phyloP scores from a whole-genome alignment of 2,888 invertebrate species.

The Cryptocheilus praepositus region DNA sequence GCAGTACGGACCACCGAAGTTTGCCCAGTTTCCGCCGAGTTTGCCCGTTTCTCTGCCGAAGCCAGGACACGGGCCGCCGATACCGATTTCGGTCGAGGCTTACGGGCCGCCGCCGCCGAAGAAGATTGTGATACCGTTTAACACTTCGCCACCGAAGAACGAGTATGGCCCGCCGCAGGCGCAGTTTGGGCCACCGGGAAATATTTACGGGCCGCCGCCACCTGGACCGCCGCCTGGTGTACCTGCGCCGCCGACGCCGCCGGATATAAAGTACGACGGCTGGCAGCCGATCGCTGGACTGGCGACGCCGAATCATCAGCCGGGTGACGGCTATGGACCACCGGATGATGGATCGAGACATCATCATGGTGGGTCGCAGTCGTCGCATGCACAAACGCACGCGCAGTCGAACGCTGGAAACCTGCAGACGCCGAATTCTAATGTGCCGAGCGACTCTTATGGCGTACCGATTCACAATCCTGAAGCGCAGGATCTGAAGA shows the following conservation, averaged over 20 bases:
- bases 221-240: slow-evolving; percentile 83
- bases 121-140: slow-evolving; percentile 49
- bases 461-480: slow-evolving; percentile 75
- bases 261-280: slow-evolving; percentile 87
- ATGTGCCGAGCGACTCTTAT: slow-evolving; percentile 76
- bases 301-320: slow-evolving; percentile 67
- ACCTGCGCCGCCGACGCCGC: slow-evolving; percentile 85
- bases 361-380: not conserved
- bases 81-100: slow-evolving; percentile 66
- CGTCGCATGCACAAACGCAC: slow-evolving; percentile 9
- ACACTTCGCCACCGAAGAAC: slow-evolving; percentile 53
- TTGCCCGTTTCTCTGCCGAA: slow-evolving; percentile 40
- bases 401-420: slow-evolving; percentile 8
- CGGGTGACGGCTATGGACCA: slow-evolving; percentile 62
- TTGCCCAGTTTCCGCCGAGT: slow-evolving; percentile 70
- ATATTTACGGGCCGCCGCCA: slow-evolving; percentile 79
- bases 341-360: slow-evolving; percentile 53
- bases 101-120: slow-evolving; percentile 70
- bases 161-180: slow-evolving; percentile 56
- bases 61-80: slow-evolving; percentile 57
- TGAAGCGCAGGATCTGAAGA: slow-evolving; percentile 68
- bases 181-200: slow-evolving; percentile 74
- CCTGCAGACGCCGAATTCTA: slow-evolving; percentile 45
- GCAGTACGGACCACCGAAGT: slow-evolving; percentile 58
- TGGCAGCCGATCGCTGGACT: slow-evolving; percentile 91